Conservation (phyloP, 1,140 invertebrate genomes). For the Thrips palmi region DNA sequence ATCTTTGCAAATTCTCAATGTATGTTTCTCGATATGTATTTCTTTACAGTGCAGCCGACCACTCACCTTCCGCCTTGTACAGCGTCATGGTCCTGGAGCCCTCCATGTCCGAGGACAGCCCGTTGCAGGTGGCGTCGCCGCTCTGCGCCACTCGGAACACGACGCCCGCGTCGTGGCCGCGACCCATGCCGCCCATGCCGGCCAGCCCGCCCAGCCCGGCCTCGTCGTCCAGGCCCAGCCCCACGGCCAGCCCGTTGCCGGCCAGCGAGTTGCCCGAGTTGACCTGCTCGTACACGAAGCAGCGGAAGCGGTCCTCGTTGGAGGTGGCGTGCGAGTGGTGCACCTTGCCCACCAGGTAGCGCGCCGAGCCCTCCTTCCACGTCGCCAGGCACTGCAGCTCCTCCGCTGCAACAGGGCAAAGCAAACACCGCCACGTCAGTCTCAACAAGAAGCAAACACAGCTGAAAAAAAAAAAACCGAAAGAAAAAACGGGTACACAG, state of each 20-base stretch:
- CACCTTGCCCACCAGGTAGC: slow-evolving; percentile 56
- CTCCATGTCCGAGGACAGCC: slow-evolving; percentile 39
- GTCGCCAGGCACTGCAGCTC: slow-evolving; percentile 62
- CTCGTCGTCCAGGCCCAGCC: too few species aligned
- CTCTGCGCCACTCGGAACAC: slow-evolving; percentile 51
- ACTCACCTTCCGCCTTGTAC: slow-evolving; percentile 19
- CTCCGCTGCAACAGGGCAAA: slow-evolving; percentile 38
- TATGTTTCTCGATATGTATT: slow-evolving; percentile 4
- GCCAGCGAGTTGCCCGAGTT: slow-evolving; percentile 7
- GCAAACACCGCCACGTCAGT: not conserved
- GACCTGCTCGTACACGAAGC: slow-evolving; percentile 40
- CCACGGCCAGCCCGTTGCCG: not conserved
- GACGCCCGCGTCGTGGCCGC: slow-evolving; percentile 20
- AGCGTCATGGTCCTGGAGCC: slow-evolving; percentile 43
- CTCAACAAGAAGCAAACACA: too few species aligned
- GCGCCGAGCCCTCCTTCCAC: slow-evolving; percentile 69
- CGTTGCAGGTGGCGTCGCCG: slow-evolving; percentile 64
- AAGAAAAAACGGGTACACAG: too few species aligned
- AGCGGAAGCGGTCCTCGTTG: slow-evolving; percentile 43
- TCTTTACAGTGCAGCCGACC: slow-evolving; percentile 4
- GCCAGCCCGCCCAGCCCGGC: not conserved
- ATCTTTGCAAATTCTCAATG: not conserved
- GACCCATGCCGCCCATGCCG: slow-evolving; percentile 18
- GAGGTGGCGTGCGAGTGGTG: slow-evolving; percentile 28
- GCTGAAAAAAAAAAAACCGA: too few species aligned